Base-by-base conservation (phyloP, 2,888 invertebrate genomes). In the Scaeva pyrastri region DNA sequence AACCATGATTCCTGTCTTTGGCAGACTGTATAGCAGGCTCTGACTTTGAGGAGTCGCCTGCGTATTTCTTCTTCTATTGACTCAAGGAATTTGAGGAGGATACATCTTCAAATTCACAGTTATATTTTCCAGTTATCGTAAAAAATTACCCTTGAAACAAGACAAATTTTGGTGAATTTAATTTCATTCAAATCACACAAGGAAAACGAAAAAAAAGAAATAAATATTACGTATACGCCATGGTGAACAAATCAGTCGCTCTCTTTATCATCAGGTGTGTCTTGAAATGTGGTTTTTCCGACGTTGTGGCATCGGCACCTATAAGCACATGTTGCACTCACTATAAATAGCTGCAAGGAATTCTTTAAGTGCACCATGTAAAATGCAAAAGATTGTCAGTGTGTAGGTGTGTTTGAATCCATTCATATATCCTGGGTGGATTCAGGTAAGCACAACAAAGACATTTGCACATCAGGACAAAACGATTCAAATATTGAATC, bases 401-500 rank as follows among this genome's bases (percentile, higher is more conserved):
- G 31, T 31, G 3, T 31, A 8, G 8, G 2, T 31, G 31, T 31
- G 2, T 31, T 1, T 31, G 31, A 8, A 31, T 3, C 4, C 31
- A 31, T 31, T 31, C 31, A 31, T 31, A n/a, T 21, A 52, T 52
- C 5, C 21, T 21, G 16, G 39, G 4, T n/a, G n/a, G 19, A 41
- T 19, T 11, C 21, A 23, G 21, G 8, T 21, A 26, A 45, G 62
- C 62, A 64, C 41, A 43, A 50, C 74, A 74, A 58, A 64, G 64
- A 60, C 79, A 80, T 84, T 84, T 66, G 58, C 45, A 52, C 75
- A 66, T 66, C 62, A 58, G 56, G 78, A 58, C 62, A 75, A 71
- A 60, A 39, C 71, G 64, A 71, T 79, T 83, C 70, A 60, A 79
- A 83, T 79, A 83, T 79, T 64, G 68, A 83, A 62, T 72, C 70